Percentiles rank a stretch among this genome's conserved stretches.
Conservation (phyloP, 2,113 vertebrate species). For the Hystrix brachyura region DNA sequence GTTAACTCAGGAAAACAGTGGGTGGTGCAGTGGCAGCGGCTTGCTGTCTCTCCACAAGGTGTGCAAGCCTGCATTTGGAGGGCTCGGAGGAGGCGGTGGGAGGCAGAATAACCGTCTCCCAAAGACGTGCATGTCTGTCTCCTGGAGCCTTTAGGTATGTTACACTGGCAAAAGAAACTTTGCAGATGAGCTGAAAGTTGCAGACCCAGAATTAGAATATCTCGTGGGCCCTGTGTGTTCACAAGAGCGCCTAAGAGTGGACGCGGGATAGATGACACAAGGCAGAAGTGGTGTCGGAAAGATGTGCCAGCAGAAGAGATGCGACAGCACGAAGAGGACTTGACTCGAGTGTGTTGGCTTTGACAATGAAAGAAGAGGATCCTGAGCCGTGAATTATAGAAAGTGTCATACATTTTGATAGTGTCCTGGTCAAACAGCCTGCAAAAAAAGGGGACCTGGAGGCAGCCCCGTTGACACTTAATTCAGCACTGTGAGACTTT, state of each 20-base stretch:
- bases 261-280: background rate
- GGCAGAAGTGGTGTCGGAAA: background rate
- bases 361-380: background rate
- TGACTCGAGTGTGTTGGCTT: background rate
- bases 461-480: background rate
- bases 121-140: background rate
- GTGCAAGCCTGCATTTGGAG: background rate
- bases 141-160: background rate
- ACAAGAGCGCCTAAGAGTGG: background rate
- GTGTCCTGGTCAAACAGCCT: accelerated
- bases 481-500: background rate
- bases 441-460: too few species aligned
- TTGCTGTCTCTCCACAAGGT: background rate
- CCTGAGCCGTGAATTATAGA: background rate
- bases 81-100: background rate
- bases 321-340: background rate
- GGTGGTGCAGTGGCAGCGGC: background rate
- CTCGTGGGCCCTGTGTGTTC: background rate
- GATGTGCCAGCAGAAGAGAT: background rate
- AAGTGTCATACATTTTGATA: background rate
- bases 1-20: background rate
- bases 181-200: background rate
- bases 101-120: background rate
- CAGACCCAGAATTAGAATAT: background rate
- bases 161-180: background rate